Percentiles rank a stretch among this genome's conserved stretches.
Conservation (phyloP, 30 jellyfish, hydroid and myxozoan species). For the Aurelia sp. region DNA sequence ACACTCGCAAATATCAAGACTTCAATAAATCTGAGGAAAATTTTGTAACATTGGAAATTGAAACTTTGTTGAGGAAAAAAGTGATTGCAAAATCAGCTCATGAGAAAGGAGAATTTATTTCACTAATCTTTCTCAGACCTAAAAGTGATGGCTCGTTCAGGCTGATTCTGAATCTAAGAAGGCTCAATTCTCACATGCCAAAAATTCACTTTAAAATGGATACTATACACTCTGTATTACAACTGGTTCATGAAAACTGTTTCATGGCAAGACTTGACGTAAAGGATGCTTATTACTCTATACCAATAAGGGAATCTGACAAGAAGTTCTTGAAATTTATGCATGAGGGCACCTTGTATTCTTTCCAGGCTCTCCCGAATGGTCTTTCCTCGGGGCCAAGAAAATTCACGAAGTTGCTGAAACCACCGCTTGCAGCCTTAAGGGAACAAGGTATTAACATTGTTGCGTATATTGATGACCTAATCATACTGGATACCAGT, state of each 20-base stretch:
- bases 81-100: constrained; percentile 22
- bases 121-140: constrained; percentile 27
- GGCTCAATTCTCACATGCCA: constrained; percentile 2
- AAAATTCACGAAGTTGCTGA: constrained; percentile 17
- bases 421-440: constrained; percentile 22
- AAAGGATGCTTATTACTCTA: constrained; percentile 25
- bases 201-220: constrained; percentile 53
- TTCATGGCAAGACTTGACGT: too few relatives aligned
- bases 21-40: too few relatives aligned
- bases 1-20: not conserved
- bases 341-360: not conserved
- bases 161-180: constrained; percentile 21
- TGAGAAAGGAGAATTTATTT: constrained; percentile 14
- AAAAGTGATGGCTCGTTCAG: constrained; percentile 34
- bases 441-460: not conserved
- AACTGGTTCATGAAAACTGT: constrained; percentile 2
- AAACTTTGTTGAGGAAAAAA: constrained; percentile 7
- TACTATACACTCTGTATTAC: not conserved
- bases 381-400: constrained; percentile 35
- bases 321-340: constrained; percentile 33
- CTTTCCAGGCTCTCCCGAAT: constrained; percentile 25
- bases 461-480: not conserved
- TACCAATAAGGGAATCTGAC: constrained; percentile 3
- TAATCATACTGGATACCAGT: not conserved
- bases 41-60: not conserved